These are phyloP conservation scores for Laspeyria flexula DNA, from an alignment of 2,888 invertebrate genomes.

Conservation along the genomic window DNA sequence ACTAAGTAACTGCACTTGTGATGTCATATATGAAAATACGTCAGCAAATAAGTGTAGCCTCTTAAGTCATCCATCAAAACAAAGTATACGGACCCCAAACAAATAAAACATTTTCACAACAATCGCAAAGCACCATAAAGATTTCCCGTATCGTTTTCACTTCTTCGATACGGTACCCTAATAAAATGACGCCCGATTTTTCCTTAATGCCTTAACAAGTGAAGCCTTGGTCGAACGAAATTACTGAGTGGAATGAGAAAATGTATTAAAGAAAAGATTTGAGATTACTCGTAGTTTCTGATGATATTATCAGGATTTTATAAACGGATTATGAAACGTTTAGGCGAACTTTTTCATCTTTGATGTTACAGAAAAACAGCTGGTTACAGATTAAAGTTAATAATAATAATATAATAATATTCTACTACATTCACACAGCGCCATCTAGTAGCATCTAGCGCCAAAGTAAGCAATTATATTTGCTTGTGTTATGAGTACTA, in stretches of 20 bases:
- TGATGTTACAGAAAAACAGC: too few species aligned
- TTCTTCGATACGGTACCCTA: slow-evolving; percentile 19
- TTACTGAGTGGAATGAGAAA: slow-evolving; percentile 5
- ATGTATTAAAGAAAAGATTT: slow-evolving; percentile 6
- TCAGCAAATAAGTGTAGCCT: too few species aligned
- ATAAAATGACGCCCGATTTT: slow-evolving; percentile 20
- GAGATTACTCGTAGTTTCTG: neutral
- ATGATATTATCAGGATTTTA: slow-evolving; percentile 1
- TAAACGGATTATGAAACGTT: slow-evolving; percentile 2
- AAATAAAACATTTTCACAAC: slow-evolving; percentile 3
- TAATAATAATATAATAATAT: too few species aligned
- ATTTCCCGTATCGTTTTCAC: slow-evolving; percentile 26
- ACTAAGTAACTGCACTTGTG: too few species aligned
- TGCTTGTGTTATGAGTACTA: too few species aligned
- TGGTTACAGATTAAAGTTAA: too few species aligned
- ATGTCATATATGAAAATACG: too few species aligned
- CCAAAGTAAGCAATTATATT: too few species aligned
- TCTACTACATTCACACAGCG: too few species aligned
- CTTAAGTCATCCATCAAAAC: neutral
- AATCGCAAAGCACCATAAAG: slow-evolving; percentile 15
- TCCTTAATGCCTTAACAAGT: slow-evolving; percentile 21
- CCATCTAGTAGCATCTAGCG: too few species aligned
- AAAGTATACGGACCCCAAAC: neutral
- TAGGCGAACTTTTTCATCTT: neutral
- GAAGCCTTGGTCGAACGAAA: slow-evolving; percentile 2